phyloP scores from a whole-genome alignment of 1,140 invertebrate genomes.

The Fragariocoptes setiger region DNA sequence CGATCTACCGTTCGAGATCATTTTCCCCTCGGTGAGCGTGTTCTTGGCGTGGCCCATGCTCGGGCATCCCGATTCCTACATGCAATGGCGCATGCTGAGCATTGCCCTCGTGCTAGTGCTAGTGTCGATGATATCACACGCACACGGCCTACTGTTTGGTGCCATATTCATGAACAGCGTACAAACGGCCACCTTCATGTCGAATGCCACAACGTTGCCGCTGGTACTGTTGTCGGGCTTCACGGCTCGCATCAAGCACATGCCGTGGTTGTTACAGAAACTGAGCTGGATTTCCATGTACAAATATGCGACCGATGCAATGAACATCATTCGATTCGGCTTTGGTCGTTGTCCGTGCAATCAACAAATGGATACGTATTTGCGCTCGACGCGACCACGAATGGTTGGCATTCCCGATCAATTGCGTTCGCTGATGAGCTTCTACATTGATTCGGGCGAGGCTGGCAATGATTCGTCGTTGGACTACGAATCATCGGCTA shows the following conservation, averaged over 20 bases:
- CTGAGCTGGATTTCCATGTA: slow-evolving; percentile 58
- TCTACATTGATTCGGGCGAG: not conserved
- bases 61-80: slow-evolving; percentile 35
- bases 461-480: not conserved
- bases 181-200: slow-evolving; percentile 44
- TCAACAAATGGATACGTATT: not conserved
- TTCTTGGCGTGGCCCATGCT: slow-evolving; percentile 83
- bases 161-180: slow-evolving; percentile 19
- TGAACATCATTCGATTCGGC: slow-evolving; percentile 60
- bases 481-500: too few species aligned
- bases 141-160: slow-evolving; percentile 61
- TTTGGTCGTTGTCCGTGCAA: slow-evolving; percentile 25
- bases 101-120: slow-evolving; percentile 54
- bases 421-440: not conserved
- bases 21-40: slow-evolving; percentile 61
- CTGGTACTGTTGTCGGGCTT: slow-evolving; percentile 50
- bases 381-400: not conserved
- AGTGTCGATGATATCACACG: slow-evolving; percentile 63
- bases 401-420: not conserved
- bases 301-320: slow-evolving; percentile 61
- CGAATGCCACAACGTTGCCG: slow-evolving; percentile 59
- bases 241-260: slow-evolving; percentile 67
- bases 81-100: slow-evolving; percentile 41
- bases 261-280: slow-evolving; percentile 56
- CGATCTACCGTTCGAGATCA: slow-evolving; percentile 64